phyloP scores from a whole-genome alignment of 2,888 invertebrate species.

The Hemicrepidius hirtus region DNA sequence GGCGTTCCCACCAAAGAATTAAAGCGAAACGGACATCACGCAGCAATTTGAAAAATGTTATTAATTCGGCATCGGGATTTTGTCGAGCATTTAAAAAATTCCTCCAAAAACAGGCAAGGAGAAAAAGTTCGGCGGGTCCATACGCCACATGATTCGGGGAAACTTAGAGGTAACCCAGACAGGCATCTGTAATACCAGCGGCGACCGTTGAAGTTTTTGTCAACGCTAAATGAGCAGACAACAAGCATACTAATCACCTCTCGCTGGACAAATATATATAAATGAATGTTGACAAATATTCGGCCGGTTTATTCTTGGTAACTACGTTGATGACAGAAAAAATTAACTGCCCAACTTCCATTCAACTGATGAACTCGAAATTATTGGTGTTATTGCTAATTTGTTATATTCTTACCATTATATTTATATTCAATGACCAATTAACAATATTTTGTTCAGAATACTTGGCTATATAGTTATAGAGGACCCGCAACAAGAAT shows the following conservation, averaged over 20 bases:
- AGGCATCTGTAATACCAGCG: slow-evolving; percentile 59
- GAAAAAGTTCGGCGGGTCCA: slow-evolving; percentile 55
- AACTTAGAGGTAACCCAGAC: slow-evolving; percentile 57
- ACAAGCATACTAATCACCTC: slow-evolving; percentile 57
- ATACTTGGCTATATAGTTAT: too few species aligned
- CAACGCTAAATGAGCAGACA: slow-evolving; percentile 59
- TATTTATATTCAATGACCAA: slow-evolving; percentile 3
- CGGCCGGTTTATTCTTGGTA: slow-evolving; percentile 56
- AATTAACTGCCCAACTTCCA: slow-evolving; percentile 51
- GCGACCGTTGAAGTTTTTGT: slow-evolving; percentile 58
- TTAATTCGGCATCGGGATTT: slow-evolving; percentile 47
- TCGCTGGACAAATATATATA: slow-evolving; percentile 53
- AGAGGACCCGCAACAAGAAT: too few species aligned
- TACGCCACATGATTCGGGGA: slow-evolving; percentile 60
- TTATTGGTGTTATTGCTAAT: slow-evolving; percentile 43
- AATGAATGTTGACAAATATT: slow-evolving; percentile 60
- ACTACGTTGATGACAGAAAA: slow-evolving; percentile 46
- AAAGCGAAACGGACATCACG: slow-evolving; percentile 55
- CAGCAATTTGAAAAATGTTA: slow-evolving; percentile 54
- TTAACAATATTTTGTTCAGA: too few species aligned
- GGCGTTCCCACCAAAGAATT: slow-evolving; percentile 54
- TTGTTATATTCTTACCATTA: slow-evolving; percentile 22
- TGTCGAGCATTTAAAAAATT: slow-evolving; percentile 55
- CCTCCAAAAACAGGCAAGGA: slow-evolving; percentile 42
- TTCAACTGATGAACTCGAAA: slow-evolving; percentile 47